Conservation (phyloP, 2,888 invertebrate genomes). For the Tinea semifulvella region DNA sequence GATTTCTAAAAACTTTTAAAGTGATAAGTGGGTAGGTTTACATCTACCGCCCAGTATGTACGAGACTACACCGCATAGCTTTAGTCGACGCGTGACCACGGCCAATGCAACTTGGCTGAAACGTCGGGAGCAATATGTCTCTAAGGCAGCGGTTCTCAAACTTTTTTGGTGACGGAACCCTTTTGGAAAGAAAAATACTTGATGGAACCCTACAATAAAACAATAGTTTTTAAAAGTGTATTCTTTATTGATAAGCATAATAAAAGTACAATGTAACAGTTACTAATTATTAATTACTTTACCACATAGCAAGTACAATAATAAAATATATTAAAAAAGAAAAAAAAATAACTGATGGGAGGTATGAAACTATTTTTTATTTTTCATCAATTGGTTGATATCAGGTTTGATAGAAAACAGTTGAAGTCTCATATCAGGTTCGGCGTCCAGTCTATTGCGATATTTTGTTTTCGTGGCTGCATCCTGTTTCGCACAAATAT, state of each 20-base stretch:
- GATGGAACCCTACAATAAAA: conserved; percentile 17
- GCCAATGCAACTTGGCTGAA: too few relatives aligned
- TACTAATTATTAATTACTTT: conserved; percentile 19
- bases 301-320: too few relatives aligned
- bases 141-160: conserved; percentile 9
- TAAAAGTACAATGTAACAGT: conserved; percentile 18
- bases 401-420: conserved; percentile 25
- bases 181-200: too few relatives aligned
- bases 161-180: conserved; percentile 14
- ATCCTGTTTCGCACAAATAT: conserved; percentile 25
- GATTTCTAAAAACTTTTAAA: too few relatives aligned
- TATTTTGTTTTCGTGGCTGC: conserved; percentile 25
- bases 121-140: too few relatives aligned
- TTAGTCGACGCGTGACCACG: too few relatives aligned
- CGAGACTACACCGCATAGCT: too few relatives aligned
- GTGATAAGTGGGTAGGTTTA: too few relatives aligned
- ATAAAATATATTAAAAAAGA: conserved; percentile 19
- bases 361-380: conserved; percentile 23
- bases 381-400: conserved; percentile 24
- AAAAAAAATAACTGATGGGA: conserved; percentile 18
- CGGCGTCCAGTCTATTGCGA: conserved; percentile 26
- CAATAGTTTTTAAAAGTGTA: conserved; percentile 17
- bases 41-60: too few relatives aligned
- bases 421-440: conserved; percentile 25
- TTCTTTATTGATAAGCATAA: conserved; percentile 18